Conservation (phyloP, 2,113 vertebrate species). For the Piprites chloris region DNA sequence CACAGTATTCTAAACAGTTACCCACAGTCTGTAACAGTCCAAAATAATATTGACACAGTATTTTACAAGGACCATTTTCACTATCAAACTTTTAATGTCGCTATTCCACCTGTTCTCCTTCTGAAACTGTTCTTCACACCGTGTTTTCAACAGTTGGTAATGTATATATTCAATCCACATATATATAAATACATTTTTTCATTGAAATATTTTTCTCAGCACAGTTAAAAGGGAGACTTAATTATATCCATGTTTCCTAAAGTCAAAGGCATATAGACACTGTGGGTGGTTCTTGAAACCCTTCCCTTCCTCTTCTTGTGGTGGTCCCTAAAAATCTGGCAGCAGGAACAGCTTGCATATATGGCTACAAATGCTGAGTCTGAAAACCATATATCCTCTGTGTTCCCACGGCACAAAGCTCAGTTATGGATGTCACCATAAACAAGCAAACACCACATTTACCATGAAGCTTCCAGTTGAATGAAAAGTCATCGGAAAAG, state of each 20-base stretch:
- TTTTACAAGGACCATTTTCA: neutral
- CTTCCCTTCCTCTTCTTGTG: slow-evolving; percentile 43
- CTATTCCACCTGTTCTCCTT: neutral
- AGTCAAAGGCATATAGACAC: slow-evolving; percentile 61
- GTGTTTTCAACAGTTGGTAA: neutral
- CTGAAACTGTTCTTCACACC: neutral
- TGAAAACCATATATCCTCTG: slow-evolving; percentile 30
- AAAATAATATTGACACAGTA: neutral
- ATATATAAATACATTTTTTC: neutral
- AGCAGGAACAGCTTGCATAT: slow-evolving; percentile 42
- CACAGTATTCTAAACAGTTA: neutral
- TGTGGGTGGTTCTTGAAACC: slow-evolving; percentile 56
- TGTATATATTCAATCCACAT: neutral
- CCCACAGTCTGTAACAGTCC: neutral
- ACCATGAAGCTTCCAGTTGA: slow-evolving; percentile 22
- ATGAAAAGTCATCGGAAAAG: slow-evolving; percentile 27
- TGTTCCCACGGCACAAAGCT: slow-evolving; percentile 56
- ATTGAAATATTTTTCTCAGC: slow-evolving; percentile 50
- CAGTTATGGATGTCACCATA: slow-evolving; percentile 4
- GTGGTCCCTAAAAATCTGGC: slow-evolving; percentile 56
- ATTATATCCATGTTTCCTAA: slow-evolving; percentile 57
- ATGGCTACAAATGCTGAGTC: neutral
- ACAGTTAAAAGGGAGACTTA: slow-evolving; percentile 46
- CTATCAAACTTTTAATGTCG: neutral
- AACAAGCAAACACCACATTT: neutral